A percentile compares a stretch with the other conserved stretches of the same genome.
These are phyloP conservation scores for Pinna nobilis DNA, from an alignment of 1,140 invertebrate genomes.

Conservation along the genomic window DNA sequence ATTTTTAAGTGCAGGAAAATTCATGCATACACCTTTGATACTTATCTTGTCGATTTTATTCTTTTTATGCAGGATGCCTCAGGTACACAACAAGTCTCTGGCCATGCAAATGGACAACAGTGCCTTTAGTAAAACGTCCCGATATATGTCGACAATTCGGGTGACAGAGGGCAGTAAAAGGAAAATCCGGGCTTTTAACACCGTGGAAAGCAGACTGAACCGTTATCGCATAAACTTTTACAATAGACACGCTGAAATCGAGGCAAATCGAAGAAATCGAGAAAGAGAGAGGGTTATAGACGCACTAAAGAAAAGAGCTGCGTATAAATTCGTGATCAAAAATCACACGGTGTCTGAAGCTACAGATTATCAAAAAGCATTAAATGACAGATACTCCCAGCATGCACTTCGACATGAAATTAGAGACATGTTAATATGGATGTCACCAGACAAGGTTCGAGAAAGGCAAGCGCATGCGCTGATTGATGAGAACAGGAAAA, in stretches of 20 bases:
- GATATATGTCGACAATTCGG: slow-evolving; percentile 37
- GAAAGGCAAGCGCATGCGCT: slow-evolving; percentile 35
- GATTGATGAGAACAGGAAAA: slow-evolving; percentile 25
- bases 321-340: slow-evolving; percentile 43
- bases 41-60: neutral
- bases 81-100: slow-evolving; percentile 39
- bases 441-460: slow-evolving; percentile 41
- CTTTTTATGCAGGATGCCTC: slow-evolving; percentile 41
- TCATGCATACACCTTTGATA: neutral
- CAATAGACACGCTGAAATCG: slow-evolving; percentile 35
- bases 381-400: slow-evolving; percentile 43
- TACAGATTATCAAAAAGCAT: slow-evolving; percentile 42
- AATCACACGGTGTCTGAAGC: slow-evolving; percentile 32
- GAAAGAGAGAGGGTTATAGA: slow-evolving; percentile 26
- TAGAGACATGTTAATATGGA: slow-evolving; percentile 43
- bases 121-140: slow-evolving; percentile 42
- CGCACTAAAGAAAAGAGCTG: slow-evolving; percentile 31
- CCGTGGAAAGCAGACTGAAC: slow-evolving; percentile 34
- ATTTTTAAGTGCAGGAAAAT: no score
- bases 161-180: slow-evolving; percentile 29
- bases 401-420: slow-evolving; percentile 43
- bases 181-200: slow-evolving; percentile 42
- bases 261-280: slow-evolving; percentile 8
- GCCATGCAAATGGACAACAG: slow-evolving; percentile 26
- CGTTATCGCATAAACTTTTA: slow-evolving; percentile 31